A percentile compares a stretch with the other conserved stretches of the same genome.
Conservation (phyloP, 2,888 invertebrate genomes). For the Anoplius nigerrimus region DNA sequence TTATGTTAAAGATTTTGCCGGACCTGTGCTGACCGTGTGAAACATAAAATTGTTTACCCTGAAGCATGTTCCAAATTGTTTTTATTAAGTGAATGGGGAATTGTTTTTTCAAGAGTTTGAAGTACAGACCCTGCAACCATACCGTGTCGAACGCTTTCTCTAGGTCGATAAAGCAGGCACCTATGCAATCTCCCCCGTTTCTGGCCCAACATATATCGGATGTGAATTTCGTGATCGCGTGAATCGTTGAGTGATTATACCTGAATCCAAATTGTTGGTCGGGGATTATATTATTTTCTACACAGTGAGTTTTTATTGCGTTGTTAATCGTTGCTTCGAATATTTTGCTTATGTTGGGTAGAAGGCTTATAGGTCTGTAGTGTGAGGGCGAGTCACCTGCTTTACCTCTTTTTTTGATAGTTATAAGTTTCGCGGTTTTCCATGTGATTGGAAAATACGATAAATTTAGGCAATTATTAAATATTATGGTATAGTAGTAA, state of each 20-base stretch:
- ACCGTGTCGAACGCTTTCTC: conserved; percentile 17
- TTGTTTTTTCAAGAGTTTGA: neutral
- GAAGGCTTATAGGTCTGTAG: neutral
- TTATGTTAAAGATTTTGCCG: neutral
- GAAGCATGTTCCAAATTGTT: conserved; percentile 18
- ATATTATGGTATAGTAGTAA: neutral
- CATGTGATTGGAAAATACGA: neutral
- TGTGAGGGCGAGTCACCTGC: too few relatives aligned
- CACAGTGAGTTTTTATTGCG: neutral
- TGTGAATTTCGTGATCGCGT: conserved; percentile 4
- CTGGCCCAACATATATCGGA: neutral
- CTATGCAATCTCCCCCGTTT: too few relatives aligned
- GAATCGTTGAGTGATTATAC: neutral
- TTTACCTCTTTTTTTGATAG: neutral
- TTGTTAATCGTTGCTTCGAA: conserved; percentile 12
- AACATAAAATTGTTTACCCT: conserved; percentile 16
- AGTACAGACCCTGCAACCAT: neutral
- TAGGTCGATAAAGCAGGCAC: too few relatives aligned
- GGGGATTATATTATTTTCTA: conserved; percentile 10
- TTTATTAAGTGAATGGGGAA: neutral
- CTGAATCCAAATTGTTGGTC: conserved; percentile 21
- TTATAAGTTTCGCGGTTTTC: neutral
- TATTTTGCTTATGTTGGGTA: conserved; percentile 12
- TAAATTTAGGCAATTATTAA: neutral
- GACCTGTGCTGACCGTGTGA: conserved; percentile 1